Base-by-base conservation (phyloP, 2,888 invertebrate species). In the Lamproptera curius region DNA sequence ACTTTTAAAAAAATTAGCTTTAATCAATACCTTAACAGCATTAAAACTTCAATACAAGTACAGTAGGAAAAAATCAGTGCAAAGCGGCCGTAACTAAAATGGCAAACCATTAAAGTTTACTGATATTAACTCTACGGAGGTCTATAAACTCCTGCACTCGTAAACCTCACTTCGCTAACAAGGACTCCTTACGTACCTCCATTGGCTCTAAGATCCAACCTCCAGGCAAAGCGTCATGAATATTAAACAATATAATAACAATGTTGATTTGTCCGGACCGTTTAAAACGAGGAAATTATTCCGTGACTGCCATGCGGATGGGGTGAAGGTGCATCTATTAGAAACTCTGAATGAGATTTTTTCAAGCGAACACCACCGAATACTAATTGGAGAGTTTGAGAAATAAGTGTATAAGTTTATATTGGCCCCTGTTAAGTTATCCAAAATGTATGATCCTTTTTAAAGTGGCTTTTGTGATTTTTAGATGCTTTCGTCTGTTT, bases 251-350 rank as follows among this genome's bases (percentile, higher is more conserved):
- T 68, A 66, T 71, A 69, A 71, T 77, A 78, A 76, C 74, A 69
- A 65, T 62, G 64, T 65, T 73, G 76, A 80, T 80, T 79, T 79
- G 78, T 73, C 65, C 61, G 65, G 70, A 64, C 31, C 71, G 69
- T 73, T 76, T 75, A 76, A 76, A 76, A 69, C 67, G 64, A 67
- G 70, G 70, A 70, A 78, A 77, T 65, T 76, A 68, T 67, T 44
- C 67, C 77, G 78, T 76, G 79, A 71, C 63, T 58, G 52, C 57
- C 68, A 64, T 76, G 59, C 62, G 54, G 63, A 70, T 65, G 61
- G 58, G 54, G 42, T 45, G 42, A 39, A 51, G 56, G 58, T 58
- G 55, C 61, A 65, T 57, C 68, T 70, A 65, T 69, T 72, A 72
- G 66, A 59, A 62, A 74, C 76, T 66, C 79, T 73, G 66, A 65